phyloP scores from a whole-genome alignment of 1,140 invertebrate species.

The Cherax destructor region DNA sequence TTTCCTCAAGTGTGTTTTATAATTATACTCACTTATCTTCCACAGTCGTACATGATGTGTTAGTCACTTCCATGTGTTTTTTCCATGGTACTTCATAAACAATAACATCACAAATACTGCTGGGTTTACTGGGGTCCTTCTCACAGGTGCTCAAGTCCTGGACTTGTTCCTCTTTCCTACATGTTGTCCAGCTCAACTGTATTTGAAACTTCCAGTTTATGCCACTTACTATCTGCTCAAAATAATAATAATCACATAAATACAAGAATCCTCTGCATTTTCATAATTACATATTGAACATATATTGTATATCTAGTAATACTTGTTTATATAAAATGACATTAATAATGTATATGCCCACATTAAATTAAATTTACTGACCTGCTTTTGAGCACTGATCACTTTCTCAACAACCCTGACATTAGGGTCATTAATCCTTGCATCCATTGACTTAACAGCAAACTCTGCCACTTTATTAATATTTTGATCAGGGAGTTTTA shows the following conservation, averaged over 20 bases:
- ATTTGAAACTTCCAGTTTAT: conserved; percentile 30
- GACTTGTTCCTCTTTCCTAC: conserved; percentile 9
- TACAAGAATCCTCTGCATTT: no score
- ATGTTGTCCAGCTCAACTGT: conserved; percentile 26
- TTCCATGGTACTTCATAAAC: conserved; percentile 21
- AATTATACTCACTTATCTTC: background rate
- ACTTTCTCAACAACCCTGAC: conserved; percentile 35
- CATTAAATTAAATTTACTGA: background rate
- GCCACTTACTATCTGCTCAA: conserved; percentile 6
- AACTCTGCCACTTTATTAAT: conserved; percentile 22
- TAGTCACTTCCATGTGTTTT: background rate
- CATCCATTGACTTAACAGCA: conserved; percentile 42
- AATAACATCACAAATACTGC: background rate
- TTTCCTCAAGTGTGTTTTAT: no score
- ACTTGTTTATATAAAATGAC: no score
- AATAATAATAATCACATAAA: background rate
- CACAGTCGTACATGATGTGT: conserved; percentile 3
- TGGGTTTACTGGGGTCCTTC: conserved; percentile 16
- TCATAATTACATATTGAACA: no score
- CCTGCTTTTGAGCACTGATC: conserved; percentile 14
- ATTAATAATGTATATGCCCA: background rate
- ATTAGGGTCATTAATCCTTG: background rate
- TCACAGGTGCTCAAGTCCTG: conserved; percentile 25
- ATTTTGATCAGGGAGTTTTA: background rate
- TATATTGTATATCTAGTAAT: no score